phyloP scores from a whole-genome alignment of 2,113 vertebrate genomes.

The Chitala chitala region DNA sequence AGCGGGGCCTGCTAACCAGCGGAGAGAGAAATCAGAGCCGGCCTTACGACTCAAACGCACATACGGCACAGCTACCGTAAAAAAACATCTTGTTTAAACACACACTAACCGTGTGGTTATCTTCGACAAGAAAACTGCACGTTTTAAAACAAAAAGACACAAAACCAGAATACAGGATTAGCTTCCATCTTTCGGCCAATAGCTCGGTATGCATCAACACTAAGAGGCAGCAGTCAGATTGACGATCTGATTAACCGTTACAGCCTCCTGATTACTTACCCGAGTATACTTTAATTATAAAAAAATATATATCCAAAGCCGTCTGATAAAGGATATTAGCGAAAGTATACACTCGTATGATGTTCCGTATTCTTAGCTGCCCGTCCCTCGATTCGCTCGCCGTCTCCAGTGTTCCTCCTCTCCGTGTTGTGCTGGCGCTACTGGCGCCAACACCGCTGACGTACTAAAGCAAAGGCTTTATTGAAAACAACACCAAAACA shows the following conservation, averaged over 20 bases:
- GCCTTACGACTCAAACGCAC: background rate
- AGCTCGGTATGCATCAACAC: background rate
- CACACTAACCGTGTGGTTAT: too few species aligned
- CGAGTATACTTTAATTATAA: background rate
- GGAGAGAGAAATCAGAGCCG: background rate
- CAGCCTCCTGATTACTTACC: background rate
- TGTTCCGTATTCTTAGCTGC: background rate
- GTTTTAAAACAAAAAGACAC: too few species aligned
- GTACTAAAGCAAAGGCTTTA: slow-evolving; percentile 55
- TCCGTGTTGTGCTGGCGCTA: slow-evolving; percentile 57
- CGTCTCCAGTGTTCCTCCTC: slow-evolving; percentile 36
- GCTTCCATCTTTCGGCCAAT: background rate
- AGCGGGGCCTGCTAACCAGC: slow-evolving; percentile 1
- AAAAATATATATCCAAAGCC: background rate
- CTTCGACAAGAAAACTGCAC: too few species aligned
- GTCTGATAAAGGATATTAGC: background rate
- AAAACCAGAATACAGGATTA: background rate
- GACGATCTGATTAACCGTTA: background rate
- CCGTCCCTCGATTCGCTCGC: slow-evolving; percentile 22
- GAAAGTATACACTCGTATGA: background rate
- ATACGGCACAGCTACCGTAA: too few species aligned
- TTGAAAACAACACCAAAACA: slow-evolving; percentile 17
- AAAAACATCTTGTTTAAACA: too few species aligned
- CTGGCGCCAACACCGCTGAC: slow-evolving; percentile 65
- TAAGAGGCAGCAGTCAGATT: too few species aligned